Conservation (phyloP, 2,888 invertebrate species). For the Meganola albula region DNA sequence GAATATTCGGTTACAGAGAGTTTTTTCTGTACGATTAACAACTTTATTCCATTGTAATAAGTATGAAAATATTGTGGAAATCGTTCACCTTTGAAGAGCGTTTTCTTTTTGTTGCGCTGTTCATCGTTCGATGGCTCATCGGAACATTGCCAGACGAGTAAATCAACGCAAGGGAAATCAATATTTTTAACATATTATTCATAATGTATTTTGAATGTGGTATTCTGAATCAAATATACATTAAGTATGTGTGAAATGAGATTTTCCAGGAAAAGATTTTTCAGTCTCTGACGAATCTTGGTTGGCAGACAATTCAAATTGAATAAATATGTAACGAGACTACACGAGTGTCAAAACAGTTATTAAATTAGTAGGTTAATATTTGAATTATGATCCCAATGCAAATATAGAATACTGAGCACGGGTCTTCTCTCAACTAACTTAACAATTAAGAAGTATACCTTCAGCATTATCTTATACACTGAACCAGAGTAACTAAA, state of each 20-base stretch:
- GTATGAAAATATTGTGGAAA: slow-evolving; percentile 8
- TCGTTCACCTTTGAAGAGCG: slow-evolving; percentile 28
- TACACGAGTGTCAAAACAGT: too few species aligned
- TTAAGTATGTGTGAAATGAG: neutral
- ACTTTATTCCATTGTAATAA: slow-evolving; percentile 16
- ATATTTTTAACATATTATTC: slow-evolving; percentile 28
- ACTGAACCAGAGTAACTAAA: too few species aligned
- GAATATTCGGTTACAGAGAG: slow-evolving; percentile 40
- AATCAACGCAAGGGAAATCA: slow-evolving; percentile 23
- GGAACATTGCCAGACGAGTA: slow-evolving; percentile 24
- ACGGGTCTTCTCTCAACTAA: too few species aligned
- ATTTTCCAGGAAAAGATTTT: too few species aligned
- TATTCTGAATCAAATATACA: neutral
- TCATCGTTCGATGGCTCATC: slow-evolving; percentile 28
- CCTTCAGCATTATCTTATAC: too few species aligned
- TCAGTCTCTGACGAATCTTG: too few species aligned
- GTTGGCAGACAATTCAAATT: too few species aligned
- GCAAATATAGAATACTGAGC: too few species aligned
- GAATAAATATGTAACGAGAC: too few species aligned
- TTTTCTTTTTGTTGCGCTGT: slow-evolving; percentile 22
- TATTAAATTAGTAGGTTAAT: too few species aligned
- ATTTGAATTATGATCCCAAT: too few species aligned
- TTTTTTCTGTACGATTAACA: slow-evolving; percentile 22
- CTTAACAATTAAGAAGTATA: too few species aligned
- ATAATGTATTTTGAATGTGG: slow-evolving; percentile 11